Percentiles rank a stretch among this genome's conserved stretches.
These are phyloP conservation scores for Aphidoletes aphidimyza DNA, from an alignment of 2,888 invertebrate genomes.

Conservation along the genomic window DNA sequence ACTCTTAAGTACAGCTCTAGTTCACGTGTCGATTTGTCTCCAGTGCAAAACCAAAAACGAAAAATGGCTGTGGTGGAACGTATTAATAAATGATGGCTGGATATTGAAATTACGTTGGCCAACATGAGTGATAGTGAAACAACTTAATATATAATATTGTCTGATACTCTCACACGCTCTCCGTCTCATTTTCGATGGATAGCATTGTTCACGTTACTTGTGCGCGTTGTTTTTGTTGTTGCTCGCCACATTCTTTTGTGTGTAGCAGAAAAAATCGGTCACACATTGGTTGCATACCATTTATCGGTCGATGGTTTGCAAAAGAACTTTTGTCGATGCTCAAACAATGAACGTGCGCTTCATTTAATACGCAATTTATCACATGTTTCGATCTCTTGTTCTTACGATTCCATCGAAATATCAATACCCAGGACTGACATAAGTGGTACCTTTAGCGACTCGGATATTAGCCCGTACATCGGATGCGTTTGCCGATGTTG, in stretches of 20 bases:
- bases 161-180: neutral
- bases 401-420: neutral
- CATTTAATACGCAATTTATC: slow-evolving; percentile 6
- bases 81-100: neutral
- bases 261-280: neutral
- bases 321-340: no score
- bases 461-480: neutral
- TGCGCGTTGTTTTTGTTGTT: neutral
- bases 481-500: neutral
- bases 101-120: neutral
- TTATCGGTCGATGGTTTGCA: neutral
- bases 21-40: no score
- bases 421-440: no score
- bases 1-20: no score
- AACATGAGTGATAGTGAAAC: neutral
- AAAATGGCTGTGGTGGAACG: no score
- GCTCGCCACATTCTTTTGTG: neutral
- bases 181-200: no score
- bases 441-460: no score
- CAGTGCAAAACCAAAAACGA: no score
- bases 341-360: neutral
- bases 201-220: neutral
- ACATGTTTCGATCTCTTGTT: slow-evolving; percentile 5
- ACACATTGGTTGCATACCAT: neutral
- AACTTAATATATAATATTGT: neutral